Evolutionary conservation across 2,113 vertebrate species (phyloP), one percentile per base, ranked within the genome.

Genomic region (Corythaeola cristata): DNA sequence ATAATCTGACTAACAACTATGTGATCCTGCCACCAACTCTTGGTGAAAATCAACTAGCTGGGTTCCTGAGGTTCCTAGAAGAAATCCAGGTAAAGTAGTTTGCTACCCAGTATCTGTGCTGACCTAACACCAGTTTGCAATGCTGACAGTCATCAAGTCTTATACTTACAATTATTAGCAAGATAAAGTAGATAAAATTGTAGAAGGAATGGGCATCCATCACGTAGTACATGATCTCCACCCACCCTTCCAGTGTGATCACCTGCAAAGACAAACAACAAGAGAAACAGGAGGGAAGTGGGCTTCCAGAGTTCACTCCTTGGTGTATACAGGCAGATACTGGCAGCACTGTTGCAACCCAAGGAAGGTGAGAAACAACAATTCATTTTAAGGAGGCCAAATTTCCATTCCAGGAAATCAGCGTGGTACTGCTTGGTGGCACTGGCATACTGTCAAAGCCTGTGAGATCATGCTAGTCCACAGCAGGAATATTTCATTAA

Each of bases 141-240:
- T 71, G 26, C 71, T 78, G 32, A 19, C 64, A 80, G 23, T 59
- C n/a, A 35, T 41, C 9, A 6, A 12, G 74, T 58, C 69, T 81
- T 71, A 55, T 96, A 99, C 99, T 99, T 98, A 99, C 99, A 11
- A 99, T 99, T 86, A 99, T 99, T 24, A 99, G 98, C 82, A 99
- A 98, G 95, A 99, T 99, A 92, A 99, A 99, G 97, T 99, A 99
- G 98, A 99, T 99, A 97, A 99, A 99, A 98, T 99, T 99, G 97
- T 99, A 99, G 98, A 99, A 99, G 49, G 99, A 99, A 96, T 99
- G 99, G 3, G 99, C 99, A 12, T 99, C 99, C 99, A 99, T 99
- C 94, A 99, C 99, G 2, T 99, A 99, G 98, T 99, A 99, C 99
- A 99, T 99, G 97, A 99, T 99, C 97, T 99, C 99, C 97, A 99